Base-by-base conservation (phyloP, 2,888 invertebrate species). In the Metalampra italica region DNA sequence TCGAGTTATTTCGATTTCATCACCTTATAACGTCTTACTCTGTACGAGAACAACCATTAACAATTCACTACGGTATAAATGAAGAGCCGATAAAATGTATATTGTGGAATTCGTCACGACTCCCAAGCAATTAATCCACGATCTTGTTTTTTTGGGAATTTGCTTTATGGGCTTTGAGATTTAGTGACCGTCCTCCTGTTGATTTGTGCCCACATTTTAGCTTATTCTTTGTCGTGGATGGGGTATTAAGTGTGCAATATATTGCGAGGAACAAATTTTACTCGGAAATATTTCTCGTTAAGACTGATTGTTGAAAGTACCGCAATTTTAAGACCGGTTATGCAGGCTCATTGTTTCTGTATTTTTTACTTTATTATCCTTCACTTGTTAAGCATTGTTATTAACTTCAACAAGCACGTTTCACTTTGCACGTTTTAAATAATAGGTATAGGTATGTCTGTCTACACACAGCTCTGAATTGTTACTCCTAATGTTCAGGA, bases 11-110 rank as follows among this genome's bases (percentile, higher is more conserved):
- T 76, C 68, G 59, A 67, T 81, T 71, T 87, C 87, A 73, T 68
- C 87, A 77, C 84, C 72, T 78, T 77, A 81, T 79, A 84, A 82
- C 65, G 71, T 76, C 74, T 72, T 74, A 71, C 66, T 74, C 61
- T 62, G 69, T 70, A 73, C n/a, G n/a, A n/a, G n/a, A n/a, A n/a
- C 75, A 72, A 68, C 79, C 86, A 87, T 88, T 87, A 86, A 87
- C 79, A 78, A 78, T 84, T 83, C 87, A 87, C 83, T 86, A 61
- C 78, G 60, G 66, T 71, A 83, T 79, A 85, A 87, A 87, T 88
- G 83, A 85, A 79, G 81, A 85, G 72, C 74, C 69, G 84, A 87
- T 86, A 87, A 87, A 82, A 86, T 82, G 79, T 85, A 82, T 83
- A 87, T 80, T 76, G 82, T 76, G 75, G 69, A 71, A 77, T 82